Percentiles rank a stretch among this genome's conserved stretches.
These are phyloP conservation scores for Morelia viridis DNA, from an alignment of 2,797 vertebrate genomes.

Conservation along the genomic window DNA sequence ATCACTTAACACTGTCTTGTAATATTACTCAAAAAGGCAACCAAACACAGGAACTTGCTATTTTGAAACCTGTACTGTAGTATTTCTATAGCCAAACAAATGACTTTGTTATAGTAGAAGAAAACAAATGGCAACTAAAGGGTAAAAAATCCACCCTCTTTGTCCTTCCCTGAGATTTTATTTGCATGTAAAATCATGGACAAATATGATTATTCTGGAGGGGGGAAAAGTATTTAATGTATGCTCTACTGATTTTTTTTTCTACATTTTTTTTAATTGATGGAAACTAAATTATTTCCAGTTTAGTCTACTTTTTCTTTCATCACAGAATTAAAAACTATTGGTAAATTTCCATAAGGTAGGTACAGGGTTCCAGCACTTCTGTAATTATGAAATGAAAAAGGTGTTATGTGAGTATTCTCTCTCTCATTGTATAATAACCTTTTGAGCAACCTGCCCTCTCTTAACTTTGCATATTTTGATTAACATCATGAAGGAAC, in stretches of 20 bases:
- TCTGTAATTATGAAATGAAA: background rate
- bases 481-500: background rate
- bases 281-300: background rate
- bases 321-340: background rate
- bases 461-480: background rate
- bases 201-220: background rate
- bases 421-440: background rate
- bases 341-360: background rate
- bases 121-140: background rate
- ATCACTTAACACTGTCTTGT: background rate
- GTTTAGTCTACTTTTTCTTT: background rate
- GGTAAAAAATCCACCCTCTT: background rate
- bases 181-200: background rate
- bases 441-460: background rate
- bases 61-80: background rate
- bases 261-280: background rate
- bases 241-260: background rate
- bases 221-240: background rate
- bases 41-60: background rate
- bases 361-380: background rate
- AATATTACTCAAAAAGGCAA: background rate
- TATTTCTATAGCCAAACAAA: background rate
- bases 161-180: background rate
- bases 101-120: background rate
- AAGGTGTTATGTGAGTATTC: background rate